These are phyloP conservation scores for Drosophila demipolita DNA, from an alignment of 2,888 invertebrate species.

Conservation along the genomic window DNA sequence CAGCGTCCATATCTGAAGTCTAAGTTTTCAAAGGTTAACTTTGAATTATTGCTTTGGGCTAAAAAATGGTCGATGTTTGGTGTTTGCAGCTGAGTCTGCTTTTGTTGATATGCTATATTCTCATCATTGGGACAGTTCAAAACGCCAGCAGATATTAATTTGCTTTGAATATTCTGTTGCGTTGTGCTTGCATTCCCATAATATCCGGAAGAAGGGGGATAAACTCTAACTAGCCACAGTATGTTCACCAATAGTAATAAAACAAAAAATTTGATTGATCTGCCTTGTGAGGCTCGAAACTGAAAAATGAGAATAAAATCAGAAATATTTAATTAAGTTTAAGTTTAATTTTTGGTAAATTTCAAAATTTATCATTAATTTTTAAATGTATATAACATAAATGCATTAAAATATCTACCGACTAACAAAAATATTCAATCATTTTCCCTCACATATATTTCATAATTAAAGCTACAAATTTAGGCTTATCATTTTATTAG, in stretches of 20 bases:
- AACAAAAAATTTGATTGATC: slow-evolving; percentile 51
- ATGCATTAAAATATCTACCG: not conserved
- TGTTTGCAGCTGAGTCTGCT: slow-evolving; percentile 24
- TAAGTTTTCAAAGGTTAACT: slow-evolving; percentile 86
- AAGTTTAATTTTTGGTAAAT: not conserved
- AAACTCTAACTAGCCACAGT: slow-evolving; percentile 61
- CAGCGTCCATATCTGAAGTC: slow-evolving; percentile 90
- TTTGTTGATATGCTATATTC: slow-evolving; percentile 26
- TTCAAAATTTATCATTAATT: not conserved
- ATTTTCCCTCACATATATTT: not conserved
- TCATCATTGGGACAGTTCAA: slow-evolving; percentile 44
- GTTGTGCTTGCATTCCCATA: slow-evolving; percentile 11
- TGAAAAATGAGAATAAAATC: slow-evolving; percentile 18
- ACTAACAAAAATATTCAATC: not conserved
- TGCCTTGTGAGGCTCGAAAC: slow-evolving; percentile 56
- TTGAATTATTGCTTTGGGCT: slow-evolving; percentile 30
- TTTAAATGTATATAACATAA: not conserved
- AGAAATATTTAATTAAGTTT: not conserved
- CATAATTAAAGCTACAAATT: not conserved
- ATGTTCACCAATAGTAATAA: slow-evolving; percentile 55
- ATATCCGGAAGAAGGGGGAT: slow-evolving; percentile 48
- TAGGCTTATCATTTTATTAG: not conserved
- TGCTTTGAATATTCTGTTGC: not conserved
- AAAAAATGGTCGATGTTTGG: slow-evolving; percentile 22
- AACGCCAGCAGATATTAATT: slow-evolving; percentile 7